Conservation (phyloP, 2,888 invertebrate species). For the Elegia similella region DNA sequence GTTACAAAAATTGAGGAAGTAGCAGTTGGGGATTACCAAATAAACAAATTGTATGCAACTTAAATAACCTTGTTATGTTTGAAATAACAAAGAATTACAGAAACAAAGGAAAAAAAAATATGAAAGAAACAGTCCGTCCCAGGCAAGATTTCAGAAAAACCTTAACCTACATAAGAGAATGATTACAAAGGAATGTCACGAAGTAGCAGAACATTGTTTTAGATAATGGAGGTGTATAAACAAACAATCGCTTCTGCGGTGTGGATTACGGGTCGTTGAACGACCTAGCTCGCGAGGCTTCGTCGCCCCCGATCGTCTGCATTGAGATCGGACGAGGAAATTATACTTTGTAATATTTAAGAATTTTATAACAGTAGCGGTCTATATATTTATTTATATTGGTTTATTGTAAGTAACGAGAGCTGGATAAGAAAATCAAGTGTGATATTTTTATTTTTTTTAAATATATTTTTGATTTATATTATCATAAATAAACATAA, state of each 20-base stretch:
- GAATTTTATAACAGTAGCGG: neutral
- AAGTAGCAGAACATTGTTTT: conserved; percentile 67
- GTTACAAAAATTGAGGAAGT: neutral
- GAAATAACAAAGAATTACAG: neutral
- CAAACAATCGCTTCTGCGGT: conserved; percentile 71
- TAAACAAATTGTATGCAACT: neutral
- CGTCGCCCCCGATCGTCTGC: conserved; percentile 36
- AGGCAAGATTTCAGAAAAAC: conserved; percentile 55
- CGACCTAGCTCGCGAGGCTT: conserved; percentile 70
- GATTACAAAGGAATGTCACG: conserved; percentile 79
- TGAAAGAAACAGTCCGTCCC: conserved; percentile 30
- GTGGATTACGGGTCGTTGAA: conserved; percentile 67
- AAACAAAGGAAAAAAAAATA: too few species aligned
- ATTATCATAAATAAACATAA: too few species aligned
- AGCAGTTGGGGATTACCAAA: neutral
- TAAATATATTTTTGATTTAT: too few species aligned
- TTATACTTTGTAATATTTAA: neutral
- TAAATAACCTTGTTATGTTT: neutral
- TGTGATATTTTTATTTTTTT: too few species aligned
- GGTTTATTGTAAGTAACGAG: neutral
- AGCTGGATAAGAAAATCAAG: too few species aligned
- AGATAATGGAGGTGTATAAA: conserved; percentile 71
- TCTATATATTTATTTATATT: neutral
- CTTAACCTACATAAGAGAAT: conserved; percentile 74
- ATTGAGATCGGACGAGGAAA: conserved; percentile 15